phyloP scores from a whole-genome alignment of 2,797 vertebrate species.

The Remorina albescens region DNA sequence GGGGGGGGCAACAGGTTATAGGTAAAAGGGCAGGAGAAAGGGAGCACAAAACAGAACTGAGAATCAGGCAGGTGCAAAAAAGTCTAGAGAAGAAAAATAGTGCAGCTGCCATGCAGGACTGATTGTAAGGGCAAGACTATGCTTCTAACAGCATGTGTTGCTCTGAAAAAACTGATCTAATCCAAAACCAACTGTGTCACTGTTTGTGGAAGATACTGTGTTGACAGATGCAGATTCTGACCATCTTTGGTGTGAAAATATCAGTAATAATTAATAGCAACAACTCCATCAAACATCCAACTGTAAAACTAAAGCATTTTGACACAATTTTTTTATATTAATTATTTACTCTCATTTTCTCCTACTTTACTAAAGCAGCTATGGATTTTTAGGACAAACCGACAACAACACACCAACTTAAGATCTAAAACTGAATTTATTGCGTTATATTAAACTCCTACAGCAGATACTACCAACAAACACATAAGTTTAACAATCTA shows the following conservation, averaged over 20 bases:
- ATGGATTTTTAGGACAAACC: conserved; percentile 64
- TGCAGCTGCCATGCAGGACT: conserved; percentile 26
- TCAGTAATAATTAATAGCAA: neutral
- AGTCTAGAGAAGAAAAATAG: neutral
- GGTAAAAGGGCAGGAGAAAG: conserved; percentile 45
- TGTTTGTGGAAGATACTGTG: neutral
- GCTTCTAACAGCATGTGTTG: neutral
- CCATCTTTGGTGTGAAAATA: neutral
- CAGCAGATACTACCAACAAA: conserved; percentile 64
- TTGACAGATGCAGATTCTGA: neutral
- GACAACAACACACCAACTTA: conserved; percentile 76
- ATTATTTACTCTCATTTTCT: neutral
- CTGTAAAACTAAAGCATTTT: neutral
- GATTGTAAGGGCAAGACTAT: neutral
- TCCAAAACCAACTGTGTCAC: neutral
- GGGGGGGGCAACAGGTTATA: conserved; percentile 58
- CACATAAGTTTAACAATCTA: conserved; percentile 60
- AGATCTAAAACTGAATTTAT: conserved; percentile 79
- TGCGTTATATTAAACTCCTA: conserved; percentile 69
- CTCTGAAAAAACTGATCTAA: neutral
- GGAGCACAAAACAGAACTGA: conserved; percentile 81
- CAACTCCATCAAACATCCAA: conserved; percentile 39
- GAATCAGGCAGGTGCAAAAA: conserved; percentile 58
- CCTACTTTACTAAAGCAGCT: neutral
- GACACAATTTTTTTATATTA: neutral